These are phyloP conservation scores for Agrotis puta DNA, from an alignment of 2,888 invertebrate species.

Conservation along the genomic window DNA sequence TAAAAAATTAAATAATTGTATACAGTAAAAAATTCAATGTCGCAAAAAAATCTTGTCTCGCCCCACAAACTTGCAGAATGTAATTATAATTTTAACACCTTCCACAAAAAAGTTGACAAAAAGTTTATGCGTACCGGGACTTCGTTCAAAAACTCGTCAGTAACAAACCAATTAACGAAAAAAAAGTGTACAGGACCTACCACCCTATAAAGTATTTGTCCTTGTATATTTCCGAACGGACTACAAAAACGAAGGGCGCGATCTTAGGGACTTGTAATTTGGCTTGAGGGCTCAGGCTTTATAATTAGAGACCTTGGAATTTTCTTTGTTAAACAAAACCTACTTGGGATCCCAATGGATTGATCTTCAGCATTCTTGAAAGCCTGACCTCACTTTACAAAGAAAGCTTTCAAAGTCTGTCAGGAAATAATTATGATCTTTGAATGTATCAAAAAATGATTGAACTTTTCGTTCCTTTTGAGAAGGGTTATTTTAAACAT, in stretches of 20 bases:
- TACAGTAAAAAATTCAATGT: slow-evolving; percentile 23
- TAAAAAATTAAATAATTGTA: slow-evolving; percentile 5
- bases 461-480: background rate
- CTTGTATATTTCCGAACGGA: slow-evolving; percentile 56
- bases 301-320: slow-evolving; percentile 68
- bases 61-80: slow-evolving; percentile 51
- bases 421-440: slow-evolving; percentile 29
- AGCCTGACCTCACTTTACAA: slow-evolving; percentile 69
- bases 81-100: slow-evolving; percentile 69
- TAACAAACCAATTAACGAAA: slow-evolving; percentile 73
- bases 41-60: slow-evolving; percentile 21
- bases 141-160: slow-evolving; percentile 64
- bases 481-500: background rate
- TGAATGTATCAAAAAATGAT: background rate
- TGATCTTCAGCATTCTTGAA: slow-evolving; percentile 37
- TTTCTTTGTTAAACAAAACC: slow-evolving; percentile 73
- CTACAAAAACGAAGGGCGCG: slow-evolving; percentile 63
- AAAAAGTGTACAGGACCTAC: slow-evolving; percentile 60
- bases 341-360: slow-evolving; percentile 62
- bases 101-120: slow-evolving; percentile 57
- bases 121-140: slow-evolving; percentile 57
- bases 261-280: slow-evolving; percentile 73
- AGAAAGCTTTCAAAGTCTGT: slow-evolving; percentile 50
- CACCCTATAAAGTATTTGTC: slow-evolving; percentile 36
- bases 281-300: slow-evolving; percentile 57